A percentile compares a stretch with the other conserved stretches of the same genome.
These are phyloP conservation scores for Dendroctonus ponderosae DNA, from an alignment of 1,140 invertebrate species.

Conservation along the genomic window DNA sequence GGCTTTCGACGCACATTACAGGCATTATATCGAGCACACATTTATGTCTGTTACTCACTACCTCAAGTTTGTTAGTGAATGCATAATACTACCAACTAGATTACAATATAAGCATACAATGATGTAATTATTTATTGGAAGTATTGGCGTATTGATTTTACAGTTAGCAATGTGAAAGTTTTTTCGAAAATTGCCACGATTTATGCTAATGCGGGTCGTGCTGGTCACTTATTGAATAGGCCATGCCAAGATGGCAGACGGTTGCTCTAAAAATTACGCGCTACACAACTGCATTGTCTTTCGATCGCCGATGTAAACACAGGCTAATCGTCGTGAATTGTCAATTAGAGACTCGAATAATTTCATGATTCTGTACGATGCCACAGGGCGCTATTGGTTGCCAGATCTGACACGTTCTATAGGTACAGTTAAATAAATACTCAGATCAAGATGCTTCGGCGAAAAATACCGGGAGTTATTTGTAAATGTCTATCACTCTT, in stretches of 20 bases:
- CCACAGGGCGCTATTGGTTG: too few relatives aligned
- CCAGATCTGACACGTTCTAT: too few relatives aligned
- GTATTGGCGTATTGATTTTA: conserved; percentile 18
- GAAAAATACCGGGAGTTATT: too few relatives aligned
- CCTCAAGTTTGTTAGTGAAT: too few relatives aligned
- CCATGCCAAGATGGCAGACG: conserved; percentile 24
- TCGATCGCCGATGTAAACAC: conserved; percentile 24
- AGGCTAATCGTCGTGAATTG: conserved; percentile 27
- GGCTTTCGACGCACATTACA: too few relatives aligned
- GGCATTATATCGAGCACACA: too few relatives aligned
- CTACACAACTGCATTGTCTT: conserved; percentile 26
- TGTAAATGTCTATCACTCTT: too few relatives aligned
- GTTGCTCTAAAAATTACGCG: conserved; percentile 26
- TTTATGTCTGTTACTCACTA: too few relatives aligned
- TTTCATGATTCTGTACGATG: conserved; percentile 5
- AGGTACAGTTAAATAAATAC: too few relatives aligned
- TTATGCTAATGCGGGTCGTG: conserved; percentile 29
- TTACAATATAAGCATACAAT: background rate
- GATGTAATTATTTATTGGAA: conserved; percentile 14
- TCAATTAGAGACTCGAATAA: conserved; percentile 27
- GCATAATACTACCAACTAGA: too few relatives aligned
- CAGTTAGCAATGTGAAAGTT: conserved; percentile 8
- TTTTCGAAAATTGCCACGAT: conserved; percentile 17
- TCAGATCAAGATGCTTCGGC: too few relatives aligned
- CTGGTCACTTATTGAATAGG: conserved; percentile 30